Evolutionary conservation across 2,797 vertebrate genomes (phyloP), one percentile per base, ranked within the genome.

Genomic region (Protosalanx chinensis): DNA sequence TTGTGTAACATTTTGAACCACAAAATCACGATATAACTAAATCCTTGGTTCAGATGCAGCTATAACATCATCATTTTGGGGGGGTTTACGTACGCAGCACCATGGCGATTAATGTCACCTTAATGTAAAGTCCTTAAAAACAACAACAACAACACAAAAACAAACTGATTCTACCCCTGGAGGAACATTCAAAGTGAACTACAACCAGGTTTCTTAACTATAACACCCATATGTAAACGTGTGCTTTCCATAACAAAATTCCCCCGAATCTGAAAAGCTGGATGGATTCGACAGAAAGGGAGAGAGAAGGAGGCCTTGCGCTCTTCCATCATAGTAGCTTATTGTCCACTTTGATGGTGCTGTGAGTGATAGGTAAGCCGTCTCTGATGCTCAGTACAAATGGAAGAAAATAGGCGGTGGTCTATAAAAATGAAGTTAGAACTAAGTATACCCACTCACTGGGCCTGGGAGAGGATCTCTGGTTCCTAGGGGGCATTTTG

Each of bases 361-460:
- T 92, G 91, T 84, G 91, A 93, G 95, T 93, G 93, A 95, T 96
- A 94, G 93, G 96, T 97, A 96, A 95, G 93, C 93, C 90, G 90
- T 90, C 91, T 93, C 90, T 93, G 89, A 90, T 92, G 89, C 88
- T 89, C 90, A 91, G 92, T 93, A 93, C 91, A 92, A 93, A 93
- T 92, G 93, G 94, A 95, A 94, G 88, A 94, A 95, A 94, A 93
- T 91, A 95, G 94, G 93, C 93, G 92, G 91, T 88, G 88, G 91
- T 93, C 93, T 93, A 94, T 94, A 96, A 93, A 95, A 93, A 96
- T 88, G 95, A 96, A 95, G 93, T 95, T 95, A 94, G 15, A 88
- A 93, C 94, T 93, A 96, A 97, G 94, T 92, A 93, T 88, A 91
- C 95, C 95, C 94, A 95, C 95, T 98, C 93, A 95, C 95, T 93